A percentile compares a stretch with the other conserved stretches of the same genome.
Evolutionary conservation across 2,888 invertebrate genomes (phyloP).

Genomic region (Polia nebulosa): DNA sequence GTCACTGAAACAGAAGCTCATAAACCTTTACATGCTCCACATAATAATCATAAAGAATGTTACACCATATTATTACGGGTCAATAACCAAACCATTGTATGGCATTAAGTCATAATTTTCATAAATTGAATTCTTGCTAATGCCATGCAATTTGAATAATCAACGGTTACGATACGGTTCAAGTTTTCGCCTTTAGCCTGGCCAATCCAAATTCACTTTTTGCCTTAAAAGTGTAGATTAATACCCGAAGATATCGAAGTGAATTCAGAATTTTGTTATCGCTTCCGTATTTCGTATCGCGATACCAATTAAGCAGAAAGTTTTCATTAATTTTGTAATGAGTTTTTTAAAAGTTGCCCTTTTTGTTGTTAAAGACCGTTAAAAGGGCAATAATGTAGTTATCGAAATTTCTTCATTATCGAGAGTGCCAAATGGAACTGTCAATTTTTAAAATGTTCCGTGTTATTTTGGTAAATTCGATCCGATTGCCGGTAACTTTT

Average conservation of each 20-base stretch:
- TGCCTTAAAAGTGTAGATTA: conserved; percentile 57
- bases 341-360: conserved; percentile 43
- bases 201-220: conserved; percentile 65
- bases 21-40: conserved; percentile 65
- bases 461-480: not conserved
- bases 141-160: conserved; percentile 81
- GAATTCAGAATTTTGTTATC: conserved; percentile 46
- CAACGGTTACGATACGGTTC: conserved; percentile 65
- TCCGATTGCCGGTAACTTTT: not conserved
- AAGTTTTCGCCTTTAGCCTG: conserved; percentile 66
- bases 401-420: conserved; percentile 12
- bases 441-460: conserved; percentile 11
- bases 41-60: conserved; percentile 72
- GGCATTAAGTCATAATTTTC: conserved; percentile 81
- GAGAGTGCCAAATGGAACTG: conserved; percentile 6
- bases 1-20: conserved; percentile 59
- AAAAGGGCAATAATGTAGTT: conserved; percentile 17
- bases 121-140: conserved; percentile 86
- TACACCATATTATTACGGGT: conserved; percentile 74
- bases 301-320: conserved; percentile 48
- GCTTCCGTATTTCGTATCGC: conserved; percentile 57
- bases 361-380: conserved; percentile 31
- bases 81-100: conserved; percentile 73
- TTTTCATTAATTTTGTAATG: conserved; percentile 55
- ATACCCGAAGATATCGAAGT: conserved; percentile 54